Base-by-base conservation (phyloP, 2,888 invertebrate species). In the Ophioninae sp. region DNA sequence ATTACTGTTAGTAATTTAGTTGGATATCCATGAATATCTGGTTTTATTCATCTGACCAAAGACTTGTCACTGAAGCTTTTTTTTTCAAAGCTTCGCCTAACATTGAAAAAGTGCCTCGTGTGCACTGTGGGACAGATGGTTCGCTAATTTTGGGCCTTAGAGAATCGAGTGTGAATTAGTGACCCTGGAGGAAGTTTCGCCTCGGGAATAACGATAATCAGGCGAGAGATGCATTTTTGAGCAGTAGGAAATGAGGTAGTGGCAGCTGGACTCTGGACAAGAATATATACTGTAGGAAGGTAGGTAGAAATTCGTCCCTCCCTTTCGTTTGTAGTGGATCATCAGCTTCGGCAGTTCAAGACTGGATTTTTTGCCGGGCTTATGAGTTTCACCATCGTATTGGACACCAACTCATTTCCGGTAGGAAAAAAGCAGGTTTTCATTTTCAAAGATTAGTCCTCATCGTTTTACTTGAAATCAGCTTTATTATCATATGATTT, bases 141-240 rank as follows among this genome's bases (percentile, higher is more conserved):
- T 39, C 9, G 30, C 37, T 17, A 20, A 63, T 44, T 13, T 20
- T 61, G 22, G 22, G 37, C 44, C 67, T 79, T 17, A 22, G 68
- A 68, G 41, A 10, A 61, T 61, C 51, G 72, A 69, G 71, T 63
- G 75, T 59, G 63, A 78, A 81, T 81, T 75, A 67, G 75, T 75
- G 56, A 72, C 65, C 63, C 63, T 65, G 74, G 41, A 64, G 65
- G 20, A 67, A 51, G 63, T 88, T 87, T 85, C 85, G 86, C 83
- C 61, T 37, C 7, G 85, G 83, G 86, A 88, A 88, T 88, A 87
- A 86, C 87, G 87, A 89, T 88, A 87, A 90, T 89, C 86, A 88
- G 56, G 85, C n/a, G 85, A 86, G 83, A 61, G 68, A 67, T 61
- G 59, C 20, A 64, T 77, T 76, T 77, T 72, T 51, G 63, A 69